These are phyloP conservation scores for Metacarcinus magister DNA, from an alignment of 2,888 invertebrate genomes.

Conservation along the genomic window DNA sequence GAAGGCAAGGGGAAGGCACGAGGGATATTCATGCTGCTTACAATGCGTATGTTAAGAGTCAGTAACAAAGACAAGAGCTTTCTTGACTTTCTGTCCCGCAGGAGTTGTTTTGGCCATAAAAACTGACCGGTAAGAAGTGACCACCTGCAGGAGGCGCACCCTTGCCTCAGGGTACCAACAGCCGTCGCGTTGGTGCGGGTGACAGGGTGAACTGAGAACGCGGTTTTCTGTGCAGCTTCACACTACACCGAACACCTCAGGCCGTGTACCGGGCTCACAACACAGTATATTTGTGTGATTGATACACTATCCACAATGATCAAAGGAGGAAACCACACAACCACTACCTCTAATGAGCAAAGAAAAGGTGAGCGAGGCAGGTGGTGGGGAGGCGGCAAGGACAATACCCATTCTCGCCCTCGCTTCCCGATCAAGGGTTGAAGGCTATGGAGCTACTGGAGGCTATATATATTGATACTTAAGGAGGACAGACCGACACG, in stretches of 20 bases:
- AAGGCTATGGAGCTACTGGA: neutral
- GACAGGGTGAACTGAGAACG: neutral
- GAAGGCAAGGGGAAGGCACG: neutral
- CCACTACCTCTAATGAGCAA: conserved; percentile 20
- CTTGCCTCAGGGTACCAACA: neutral
- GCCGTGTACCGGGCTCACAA: neutral
- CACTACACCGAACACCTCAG: neutral
- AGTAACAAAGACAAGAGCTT: neutral
- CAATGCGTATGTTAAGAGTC: conserved; percentile 8
- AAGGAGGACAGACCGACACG: conserved; percentile 20
- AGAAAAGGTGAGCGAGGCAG: conserved; percentile 38
- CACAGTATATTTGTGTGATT: neutral
- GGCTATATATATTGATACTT: conserved; percentile 7
- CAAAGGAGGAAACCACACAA: neutral
- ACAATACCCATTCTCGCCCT: neutral
- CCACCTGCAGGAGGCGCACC: neutral
- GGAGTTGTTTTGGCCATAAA: neutral
- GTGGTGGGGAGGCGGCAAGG: conserved; percentile 1
- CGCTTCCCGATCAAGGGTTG: neutral
- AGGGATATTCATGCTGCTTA: neutral
- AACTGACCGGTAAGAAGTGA: neutral
- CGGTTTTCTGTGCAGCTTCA: neutral
- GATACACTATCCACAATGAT: neutral
- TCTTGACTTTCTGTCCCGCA: conserved; percentile 13
- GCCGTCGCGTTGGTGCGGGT: neutral